A percentile compares a stretch with the other conserved stretches of the same genome.
phyloP scores from a whole-genome alignment of 1,140 invertebrate species.

The Lepidurus couesii region DNA sequence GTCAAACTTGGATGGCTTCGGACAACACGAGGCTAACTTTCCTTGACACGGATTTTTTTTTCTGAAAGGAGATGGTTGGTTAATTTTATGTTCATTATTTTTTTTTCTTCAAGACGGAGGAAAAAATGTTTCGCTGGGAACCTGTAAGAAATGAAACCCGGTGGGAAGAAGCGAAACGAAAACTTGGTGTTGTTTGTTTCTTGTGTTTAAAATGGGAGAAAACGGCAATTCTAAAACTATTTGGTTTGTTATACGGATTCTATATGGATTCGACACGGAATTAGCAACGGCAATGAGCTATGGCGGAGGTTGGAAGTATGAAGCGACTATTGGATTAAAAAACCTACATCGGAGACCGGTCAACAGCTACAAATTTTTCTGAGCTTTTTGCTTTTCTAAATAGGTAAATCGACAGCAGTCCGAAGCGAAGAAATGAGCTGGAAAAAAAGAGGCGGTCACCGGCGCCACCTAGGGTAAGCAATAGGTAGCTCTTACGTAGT shows the following conservation, averaged over 20 bases:
- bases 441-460: neutral
- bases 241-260: conserved; percentile 4
- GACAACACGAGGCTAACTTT: conserved; percentile 21
- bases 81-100: neutral
- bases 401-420: neutral
- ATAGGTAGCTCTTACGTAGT: neutral
- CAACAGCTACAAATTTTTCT: neutral
- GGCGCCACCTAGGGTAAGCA: neutral
- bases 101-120: neutral
- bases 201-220: neutral
- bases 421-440: neutral
- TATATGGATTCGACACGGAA: conserved; percentile 2
- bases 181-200: neutral
- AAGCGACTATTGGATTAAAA: neutral
- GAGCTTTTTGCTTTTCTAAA: neutral
- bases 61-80: neutral
- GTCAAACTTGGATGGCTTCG: conserved; percentile 21
- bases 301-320: neutral
- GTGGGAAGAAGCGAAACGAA: neutral
- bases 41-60: conserved; percentile 15
- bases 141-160: conserved; percentile 12
- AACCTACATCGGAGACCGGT: neutral
- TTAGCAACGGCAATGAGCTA: conserved; percentile 5
- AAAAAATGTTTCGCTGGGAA: conserved; percentile 8
- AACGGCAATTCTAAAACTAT: conserved; percentile 20